Evolutionary conservation across 2,888 invertebrate genomes (phyloP), one percentile per base, ranked within the genome.

Genomic region (Rosalia funebris): DNA sequence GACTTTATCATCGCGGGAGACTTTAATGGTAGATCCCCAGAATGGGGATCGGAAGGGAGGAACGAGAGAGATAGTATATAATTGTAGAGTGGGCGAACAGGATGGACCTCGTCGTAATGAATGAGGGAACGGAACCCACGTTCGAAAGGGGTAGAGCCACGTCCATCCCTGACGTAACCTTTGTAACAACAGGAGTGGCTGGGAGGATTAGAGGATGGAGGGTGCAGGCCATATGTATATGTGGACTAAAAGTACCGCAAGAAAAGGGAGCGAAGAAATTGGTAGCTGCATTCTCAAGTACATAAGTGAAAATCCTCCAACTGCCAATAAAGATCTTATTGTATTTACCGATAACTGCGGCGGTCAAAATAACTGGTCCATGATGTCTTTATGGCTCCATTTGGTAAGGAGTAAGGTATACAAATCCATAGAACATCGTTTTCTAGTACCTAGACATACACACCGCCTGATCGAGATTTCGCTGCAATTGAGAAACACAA

Each of bases 211-310:
- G n/a, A n/a, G n/a, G n/a, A n/a, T n/a, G n/a, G n/a, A n/a, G n/a
- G 62, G 37, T 16, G 57, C 19, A 42, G 60, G 41, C 20, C 61
- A 62, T 45, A 60, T 69, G 59, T 64, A 59, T 39, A 59, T 68
- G 59, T 63, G 68, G 65, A 32, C 62, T 1, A 60, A 68, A 58
- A 57, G 62, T 17, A 16, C 57, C 9, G 68, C 61, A 4, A 64
- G 61, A 41, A 36, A 65, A 12, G 66, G 65, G 7, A 62, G 66
- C 25, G 63, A 65, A 20, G 63, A 67, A 63, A 50, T 67, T 19
- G 47, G 59, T 11, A 57, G 59, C n/a, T n/a, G n/a, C n/a, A n/a
- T n/a, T n/a, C n/a, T 45, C 4, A 55, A 63, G 17, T 48, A 57
- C 52, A 48, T 25, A 31, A 11, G 11, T 44, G 37, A 12, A n/a